Evolutionary conservation across 2,888 invertebrate genomes (phyloP), one percentile per base, ranked within the genome.

Genomic region (Tyria jacobaeae): DNA sequence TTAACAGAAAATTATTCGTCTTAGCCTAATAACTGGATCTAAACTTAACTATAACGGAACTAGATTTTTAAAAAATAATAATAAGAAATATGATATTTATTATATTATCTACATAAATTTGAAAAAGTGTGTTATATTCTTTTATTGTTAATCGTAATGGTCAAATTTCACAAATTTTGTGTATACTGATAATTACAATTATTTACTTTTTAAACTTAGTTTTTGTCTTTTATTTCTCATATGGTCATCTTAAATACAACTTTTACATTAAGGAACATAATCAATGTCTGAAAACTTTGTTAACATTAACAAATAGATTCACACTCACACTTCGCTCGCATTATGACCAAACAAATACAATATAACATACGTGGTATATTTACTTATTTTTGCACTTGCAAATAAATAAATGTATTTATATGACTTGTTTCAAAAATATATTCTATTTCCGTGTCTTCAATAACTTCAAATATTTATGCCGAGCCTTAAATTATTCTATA

Each of bases 401-500:
- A 17, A 21, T 3, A 3, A 44, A 3, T 12, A 21, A 10, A 41
- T 7, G 1, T 41, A 17, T 41, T 17, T 17, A 17, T 21, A 21
- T 21, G 44, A 21, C 2, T 10, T 3, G 21, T 21, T 44, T 21
- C 10, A 44, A 44, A 44, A 10, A 44, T 17, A 10, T 21, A 12
- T 17, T 44, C 21, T 12, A 12, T 21, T 5, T 44, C 21, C 21
- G 12, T 44, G 21, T 21, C 21, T 44, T 44, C n/a, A 39, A 25
- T 25, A 39, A 10, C n/a, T 53, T 24, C 12, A 17, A 37, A 24
- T 25, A 53, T 9, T 17, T 39, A 39, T 27, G 27, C 27, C 17
- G 27, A 54, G 10, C 25, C n/a, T 25, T 39, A 39, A 56, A 31
- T 15, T 44, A 35, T 35, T 24, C 48, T 35, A 64, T 62, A n/a